Evolutionary conservation across 2,113 vertebrate species (phyloP).

Genomic region (Propithecus coquereli): DNA sequence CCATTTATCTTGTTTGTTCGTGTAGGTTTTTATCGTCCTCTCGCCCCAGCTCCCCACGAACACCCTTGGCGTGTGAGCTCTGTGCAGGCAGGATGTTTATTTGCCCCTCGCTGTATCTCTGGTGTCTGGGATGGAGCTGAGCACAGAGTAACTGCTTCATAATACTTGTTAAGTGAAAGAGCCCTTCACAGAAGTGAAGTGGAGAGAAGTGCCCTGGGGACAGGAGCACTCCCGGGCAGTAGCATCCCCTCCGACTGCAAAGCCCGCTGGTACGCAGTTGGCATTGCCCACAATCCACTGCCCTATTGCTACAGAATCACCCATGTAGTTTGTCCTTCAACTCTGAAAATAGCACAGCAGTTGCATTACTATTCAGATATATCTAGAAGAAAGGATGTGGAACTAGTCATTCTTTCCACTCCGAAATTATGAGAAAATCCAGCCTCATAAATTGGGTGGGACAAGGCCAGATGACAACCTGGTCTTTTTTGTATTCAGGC

Average conservation of each 20-base stretch:
- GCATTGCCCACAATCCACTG: background rate
- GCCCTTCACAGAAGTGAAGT: background rate
- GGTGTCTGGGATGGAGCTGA: background rate
- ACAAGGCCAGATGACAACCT: background rate
- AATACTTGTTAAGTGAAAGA: background rate
- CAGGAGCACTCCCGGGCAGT: background rate
- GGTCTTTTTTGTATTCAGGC: background rate
- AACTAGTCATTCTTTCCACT: background rate
- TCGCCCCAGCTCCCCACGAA: background rate
- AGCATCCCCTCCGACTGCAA: background rate
- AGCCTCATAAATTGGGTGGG: background rate
- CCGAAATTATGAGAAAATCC: background rate
- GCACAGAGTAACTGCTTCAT: background rate
- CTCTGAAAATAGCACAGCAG: background rate
- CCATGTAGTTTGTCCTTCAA: background rate
- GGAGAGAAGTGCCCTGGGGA: background rate
- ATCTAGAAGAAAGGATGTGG: background rate
- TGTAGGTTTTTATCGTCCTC: background rate
- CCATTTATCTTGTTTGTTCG: background rate
- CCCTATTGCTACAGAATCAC: background rate
- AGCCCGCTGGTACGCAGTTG: background rate
- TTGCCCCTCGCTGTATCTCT: background rate
- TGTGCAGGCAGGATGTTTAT: background rate
- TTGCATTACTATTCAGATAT: background rate
- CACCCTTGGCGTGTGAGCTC: background rate